Evolutionary conservation across 1,140 invertebrate genomes (phyloP), one percentile per base, ranked within the genome.

Genomic region (Brachionus asplanchnoidis): DNA sequence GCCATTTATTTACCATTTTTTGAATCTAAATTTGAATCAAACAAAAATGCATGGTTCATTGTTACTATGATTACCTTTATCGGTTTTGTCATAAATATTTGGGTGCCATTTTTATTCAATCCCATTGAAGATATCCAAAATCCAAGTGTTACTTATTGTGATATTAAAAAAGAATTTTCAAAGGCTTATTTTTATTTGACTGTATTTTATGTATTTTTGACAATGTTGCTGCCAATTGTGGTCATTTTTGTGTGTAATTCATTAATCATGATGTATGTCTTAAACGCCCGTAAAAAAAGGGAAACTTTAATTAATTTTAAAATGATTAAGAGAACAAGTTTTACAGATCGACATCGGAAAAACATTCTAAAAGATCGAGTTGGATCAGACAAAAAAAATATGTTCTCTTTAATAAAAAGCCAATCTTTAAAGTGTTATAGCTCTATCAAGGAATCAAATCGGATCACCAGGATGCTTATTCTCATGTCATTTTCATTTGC

Each of bases 41-140:
- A 82, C 11, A 82, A 65, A 40, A 60, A 20, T 32, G 79, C 79
- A 44, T 82, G 50, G 79, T n/a, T 26, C 12, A 82, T 65, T 14
- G 40, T 82, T 17, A 12, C 5, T 0, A 5, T 36, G 26, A 60
- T 82, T 40, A 1, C 46, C 5, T 44, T 32, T 9, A 65, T 46
- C 9, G 79, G 79, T 2, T 6, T 42, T 12, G 9, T 82, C 3
- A 20, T 82, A 17, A 82, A 60, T 23, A 46, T 68, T 46, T 82
- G 79, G 79, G 79, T 82, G 32, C 79, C 79, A 14, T 82, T 82
- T 82, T 28, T 82, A 44, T 82, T 82, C 40, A 82, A 68, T 36
- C n/a, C 42, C n/a, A 36, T 82, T 6, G 11, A 28, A 20, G 78
- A 80, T 1, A 7, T 6, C 9, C 9, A 46, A 4, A 42, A 77